Evolutionary conservation across 2,113 vertebrate species (phyloP).

Genomic region (Tychaedon coryphoeus): DNA sequence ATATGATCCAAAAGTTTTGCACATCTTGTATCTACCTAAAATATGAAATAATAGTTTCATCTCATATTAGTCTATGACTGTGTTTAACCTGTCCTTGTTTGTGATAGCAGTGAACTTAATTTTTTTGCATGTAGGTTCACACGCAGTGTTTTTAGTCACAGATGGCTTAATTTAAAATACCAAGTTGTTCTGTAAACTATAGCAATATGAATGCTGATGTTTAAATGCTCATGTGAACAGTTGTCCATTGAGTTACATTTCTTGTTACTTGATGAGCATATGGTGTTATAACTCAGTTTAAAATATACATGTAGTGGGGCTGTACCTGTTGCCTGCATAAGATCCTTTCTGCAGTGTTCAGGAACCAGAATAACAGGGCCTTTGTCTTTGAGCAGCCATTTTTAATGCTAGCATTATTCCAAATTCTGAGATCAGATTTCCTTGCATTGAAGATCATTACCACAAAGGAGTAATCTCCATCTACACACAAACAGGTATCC

Average conservation of each 20-base stretch:
- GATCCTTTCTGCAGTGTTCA: background rate
- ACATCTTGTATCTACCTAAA: background rate
- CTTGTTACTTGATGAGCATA: background rate
- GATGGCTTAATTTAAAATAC: background rate
- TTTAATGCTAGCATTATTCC: background rate
- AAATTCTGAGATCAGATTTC: background rate
- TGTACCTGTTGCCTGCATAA: background rate
- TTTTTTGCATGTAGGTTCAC: background rate
- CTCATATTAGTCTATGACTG: background rate
- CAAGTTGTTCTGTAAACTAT: background rate
- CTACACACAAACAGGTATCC: background rate
- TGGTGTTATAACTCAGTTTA: background rate
- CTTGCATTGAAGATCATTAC: background rate
- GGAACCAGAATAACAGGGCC: background rate
- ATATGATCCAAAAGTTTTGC: background rate
- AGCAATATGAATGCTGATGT: background rate
- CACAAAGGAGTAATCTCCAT: background rate
- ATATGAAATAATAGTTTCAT: background rate
- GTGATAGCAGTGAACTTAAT: background rate
- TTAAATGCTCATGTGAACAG: background rate
- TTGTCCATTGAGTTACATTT: fast-evolving
- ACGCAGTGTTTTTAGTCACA: background rate
- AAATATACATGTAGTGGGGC: background rate
- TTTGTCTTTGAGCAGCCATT: background rate
- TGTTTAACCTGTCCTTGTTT: background rate